A percentile compares a stretch with the other conserved stretches of the same genome.
phyloP scores from a whole-genome alignment of 2,113 vertebrate genomes.

The Monopterus albus region DNA sequence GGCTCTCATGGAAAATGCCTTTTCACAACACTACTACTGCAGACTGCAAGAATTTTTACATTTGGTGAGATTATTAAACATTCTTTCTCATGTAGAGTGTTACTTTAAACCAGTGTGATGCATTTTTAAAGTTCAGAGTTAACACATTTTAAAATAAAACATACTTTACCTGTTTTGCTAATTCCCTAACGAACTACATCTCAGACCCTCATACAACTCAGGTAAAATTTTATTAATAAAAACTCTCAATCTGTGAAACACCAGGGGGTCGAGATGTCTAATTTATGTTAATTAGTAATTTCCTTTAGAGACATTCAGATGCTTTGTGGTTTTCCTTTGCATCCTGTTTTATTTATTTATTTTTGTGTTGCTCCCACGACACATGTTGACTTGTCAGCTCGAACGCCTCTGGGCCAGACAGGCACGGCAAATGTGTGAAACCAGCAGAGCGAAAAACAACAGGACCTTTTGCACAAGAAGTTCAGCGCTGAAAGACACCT shows the following conservation, averaged over 20 bases:
- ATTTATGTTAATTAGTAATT: conserved; percentile 22
- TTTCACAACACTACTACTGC: conserved; percentile 3
- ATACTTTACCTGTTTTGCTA: too few relatives aligned
- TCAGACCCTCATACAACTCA: not conserved
- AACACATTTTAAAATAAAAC: too few relatives aligned
- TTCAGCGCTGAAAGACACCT: conserved; percentile 42
- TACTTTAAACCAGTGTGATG: not conserved
- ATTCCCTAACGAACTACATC: conserved; percentile 3
- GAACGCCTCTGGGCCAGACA: conserved; percentile 48
- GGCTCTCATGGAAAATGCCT: conserved; percentile 9
- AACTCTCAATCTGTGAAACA: conserved; percentile 6
- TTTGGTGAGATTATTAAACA: conserved; percentile 4
- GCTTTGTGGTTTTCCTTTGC: conserved; percentile 31
- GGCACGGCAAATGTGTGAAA: conserved; percentile 70
- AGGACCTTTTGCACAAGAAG: conserved; percentile 45
- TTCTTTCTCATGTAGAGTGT: not conserved
- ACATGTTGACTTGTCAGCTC: conserved; percentile 34
- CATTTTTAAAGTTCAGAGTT: not conserved
- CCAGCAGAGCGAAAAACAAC: conserved; percentile 61
- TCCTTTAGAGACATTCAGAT: conserved; percentile 24
- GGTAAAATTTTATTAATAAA: conserved; percentile 12
- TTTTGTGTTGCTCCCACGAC: not conserved
- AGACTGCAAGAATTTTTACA: not conserved
- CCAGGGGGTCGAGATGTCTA: conserved; percentile 10
- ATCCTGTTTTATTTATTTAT: conserved; percentile 6